Evolutionary conservation across 2,888 invertebrate genomes (phyloP), one percentile per base, ranked within the genome.

Genomic region (Euplexia lucipara): DNA sequence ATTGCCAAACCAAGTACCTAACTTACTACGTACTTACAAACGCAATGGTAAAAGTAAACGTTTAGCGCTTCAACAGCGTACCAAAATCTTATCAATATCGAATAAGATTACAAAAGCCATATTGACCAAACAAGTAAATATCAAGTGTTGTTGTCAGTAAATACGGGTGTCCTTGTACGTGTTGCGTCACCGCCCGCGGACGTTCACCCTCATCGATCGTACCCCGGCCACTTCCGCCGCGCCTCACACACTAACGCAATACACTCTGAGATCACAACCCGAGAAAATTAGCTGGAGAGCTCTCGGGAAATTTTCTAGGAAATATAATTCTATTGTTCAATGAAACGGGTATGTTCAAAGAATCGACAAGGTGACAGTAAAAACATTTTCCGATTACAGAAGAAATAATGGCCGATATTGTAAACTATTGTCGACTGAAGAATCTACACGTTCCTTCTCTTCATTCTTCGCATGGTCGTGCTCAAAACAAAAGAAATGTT

Each of bases 201-300:
- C 88, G 49, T 86, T 83, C 70, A 85, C 87, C 86, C 83, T 75
- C 72, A 86, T 88, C 88, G 88, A 88, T 87, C 83, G 79, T 59
- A 64, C 52, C 69, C 74, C 73, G 64, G 59, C 67, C 63, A 70
- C 64, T 75, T 69, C 64, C 74, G 78, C 60, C 52, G 51, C 67
- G 47, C 69, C 67, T 62, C 60, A 57, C 32, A 47, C 59, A 70
- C 71, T 69, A 75, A 72, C 52, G 57, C 64, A 35, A 52, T 57
- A 65, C 54, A 53, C 52, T 56, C 45, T 35, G 26, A 71, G 72
- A 73, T 73, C 54, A 56, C 59, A 73, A 51, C 77, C 65, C 16
- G 20, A 42, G 20, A 59, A 64, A 56, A 59, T 63, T 22, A 12
- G 22, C 16, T 45, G 14, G 16, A 54, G 35, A 30, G 9, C 30